phyloP scores from a whole-genome alignment of 2,888 invertebrate genomes.

The Imbricaverruca yamaguchii region DNA sequence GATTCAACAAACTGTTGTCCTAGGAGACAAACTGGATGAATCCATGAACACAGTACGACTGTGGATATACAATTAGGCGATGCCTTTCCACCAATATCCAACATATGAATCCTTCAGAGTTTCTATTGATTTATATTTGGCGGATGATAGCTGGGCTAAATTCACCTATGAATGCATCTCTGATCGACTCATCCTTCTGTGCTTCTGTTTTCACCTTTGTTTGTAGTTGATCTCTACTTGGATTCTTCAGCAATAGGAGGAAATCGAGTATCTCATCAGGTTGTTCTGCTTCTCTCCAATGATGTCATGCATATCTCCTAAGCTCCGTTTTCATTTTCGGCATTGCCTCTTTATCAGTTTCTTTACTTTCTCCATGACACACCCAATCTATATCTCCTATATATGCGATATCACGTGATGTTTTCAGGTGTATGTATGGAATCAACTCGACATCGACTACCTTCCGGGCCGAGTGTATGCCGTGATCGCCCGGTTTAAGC shows the following conservation, averaged over 20 bases:
- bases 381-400: too few species aligned
- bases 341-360: too few species aligned
- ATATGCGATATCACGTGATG: too few species aligned
- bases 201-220: slow-evolving; percentile 22
- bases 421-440: too few species aligned
- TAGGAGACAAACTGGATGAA: neutral
- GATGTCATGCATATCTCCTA: too few species aligned
- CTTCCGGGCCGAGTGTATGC: too few species aligned
- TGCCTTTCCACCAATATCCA: neutral
- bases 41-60: neutral
- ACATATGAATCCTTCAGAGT: neutral
- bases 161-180: slow-evolving; percentile 26
- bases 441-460: too few species aligned
- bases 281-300: too few species aligned
- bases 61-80: neutral
- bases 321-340: too few species aligned
- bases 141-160: slow-evolving; percentile 21
- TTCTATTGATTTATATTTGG: neutral
- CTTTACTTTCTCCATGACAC: too few species aligned
- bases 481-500: too few species aligned
- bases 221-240: slow-evolving; percentile 24
- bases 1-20: neutral
- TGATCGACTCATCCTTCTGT: slow-evolving; percentile 24
- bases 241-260: slow-evolving; percentile 24
- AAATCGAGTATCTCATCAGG: slow-evolving; percentile 26